These are phyloP conservation scores for Eubucco bourcierii DNA, from an alignment of 2,113 vertebrate genomes.

Conservation along the genomic window DNA sequence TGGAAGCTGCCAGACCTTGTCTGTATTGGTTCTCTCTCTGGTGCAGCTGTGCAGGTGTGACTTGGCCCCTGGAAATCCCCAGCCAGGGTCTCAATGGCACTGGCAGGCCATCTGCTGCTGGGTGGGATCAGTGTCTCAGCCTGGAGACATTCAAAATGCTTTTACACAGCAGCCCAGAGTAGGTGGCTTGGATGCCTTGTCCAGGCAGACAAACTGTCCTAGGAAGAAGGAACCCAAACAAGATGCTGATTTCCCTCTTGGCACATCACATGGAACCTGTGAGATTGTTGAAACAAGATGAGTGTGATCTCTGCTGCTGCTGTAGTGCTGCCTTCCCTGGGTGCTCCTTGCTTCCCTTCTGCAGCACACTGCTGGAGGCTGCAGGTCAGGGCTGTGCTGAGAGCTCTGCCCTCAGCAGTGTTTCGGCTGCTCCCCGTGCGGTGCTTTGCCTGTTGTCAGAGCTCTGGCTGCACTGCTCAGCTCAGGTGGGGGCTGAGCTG, in stretches of 20 bases:
- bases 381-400: background rate
- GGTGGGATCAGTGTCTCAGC: background rate
- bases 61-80: conserved; percentile 20
- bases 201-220: background rate
- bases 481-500: background rate
- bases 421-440: background rate
- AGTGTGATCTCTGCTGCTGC: background rate
- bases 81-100: background rate
- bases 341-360: background rate
- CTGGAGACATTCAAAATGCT: background rate
- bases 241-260: background rate
- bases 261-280: background rate
- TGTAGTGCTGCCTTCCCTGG: background rate
- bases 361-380: background rate
- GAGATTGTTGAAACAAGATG: background rate
- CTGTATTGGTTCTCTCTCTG: background rate
- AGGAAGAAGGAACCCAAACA: background rate
- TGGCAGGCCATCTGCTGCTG: background rate
- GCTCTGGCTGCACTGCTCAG: background rate
- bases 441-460: conserved; percentile 12
- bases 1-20: background rate
- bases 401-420: background rate
- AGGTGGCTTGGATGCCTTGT: background rate
- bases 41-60: conserved; percentile 34
- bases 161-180: background rate